phyloP scores from a whole-genome alignment of 37 sponge, comb jelly and placozoan species.

The Ianthella basta region DNA sequence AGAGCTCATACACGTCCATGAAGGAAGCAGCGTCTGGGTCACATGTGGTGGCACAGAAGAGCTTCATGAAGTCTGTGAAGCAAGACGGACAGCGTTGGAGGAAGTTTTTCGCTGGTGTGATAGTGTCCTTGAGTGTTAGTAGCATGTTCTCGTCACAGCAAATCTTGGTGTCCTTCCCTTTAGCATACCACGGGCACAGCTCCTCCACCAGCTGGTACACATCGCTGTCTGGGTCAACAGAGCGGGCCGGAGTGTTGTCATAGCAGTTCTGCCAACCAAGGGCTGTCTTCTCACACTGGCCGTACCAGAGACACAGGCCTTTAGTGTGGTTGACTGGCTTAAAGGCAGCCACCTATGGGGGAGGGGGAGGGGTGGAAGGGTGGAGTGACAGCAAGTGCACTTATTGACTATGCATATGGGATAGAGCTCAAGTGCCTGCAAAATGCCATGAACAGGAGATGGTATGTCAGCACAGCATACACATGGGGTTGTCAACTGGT shows the following conservation, averaged over 20 bases:
- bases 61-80: slow-evolving; percentile 75
- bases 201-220: slow-evolving; percentile 45
- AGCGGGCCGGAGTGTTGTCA: slow-evolving; percentile 69
- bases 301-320: slow-evolving; percentile 82
- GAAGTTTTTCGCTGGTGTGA: slow-evolving; percentile 59
- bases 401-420: too few relatives aligned
- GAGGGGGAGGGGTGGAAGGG: too few relatives aligned
- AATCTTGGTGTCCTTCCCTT: slow-evolving; percentile 30
- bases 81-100: slow-evolving; percentile 87
- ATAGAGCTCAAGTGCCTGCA: too few relatives aligned
- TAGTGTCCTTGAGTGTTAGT: slow-evolving; percentile 37
- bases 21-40: slow-evolving; percentile 76
- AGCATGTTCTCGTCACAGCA: slow-evolving; percentile 78
- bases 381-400: too few relatives aligned
- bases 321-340: slow-evolving; percentile 46
- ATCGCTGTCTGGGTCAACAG: slow-evolving; percentile 4
- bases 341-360: background rate
- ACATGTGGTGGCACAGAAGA: slow-evolving; percentile 90
- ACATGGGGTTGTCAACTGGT: too few relatives aligned
- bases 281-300: slow-evolving; percentile 49
- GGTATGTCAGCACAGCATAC: too few relatives aligned
- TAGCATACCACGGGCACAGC: slow-evolving; percentile 64
- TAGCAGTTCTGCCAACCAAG: slow-evolving; percentile 64
- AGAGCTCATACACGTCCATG: slow-evolving; percentile 34
- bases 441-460: too few relatives aligned